A percentile compares a stretch with the other conserved stretches of the same genome.
Evolutionary conservation across 1,140 invertebrate genomes (phyloP).

Genomic region (Solen grandis): DNA sequence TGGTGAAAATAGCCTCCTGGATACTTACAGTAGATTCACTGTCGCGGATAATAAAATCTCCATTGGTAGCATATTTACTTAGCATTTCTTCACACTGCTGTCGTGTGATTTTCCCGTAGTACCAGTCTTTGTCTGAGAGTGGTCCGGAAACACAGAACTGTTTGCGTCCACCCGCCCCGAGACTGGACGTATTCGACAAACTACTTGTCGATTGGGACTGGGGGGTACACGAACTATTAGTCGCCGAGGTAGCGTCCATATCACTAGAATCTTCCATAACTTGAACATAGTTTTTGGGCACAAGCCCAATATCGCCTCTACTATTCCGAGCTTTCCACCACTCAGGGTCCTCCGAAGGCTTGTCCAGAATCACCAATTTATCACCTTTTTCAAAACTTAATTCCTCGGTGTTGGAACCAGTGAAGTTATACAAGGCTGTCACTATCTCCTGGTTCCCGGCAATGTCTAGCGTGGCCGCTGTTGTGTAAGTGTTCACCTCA

Average conservation of each 20-base stretch:
- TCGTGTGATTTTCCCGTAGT: slow-evolving; percentile 96
- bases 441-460: slow-evolving; percentile 89
- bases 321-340: slow-evolving; percentile 97
- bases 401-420: slow-evolving; percentile 89
- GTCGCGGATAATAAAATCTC: slow-evolving; percentile 98
- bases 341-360: slow-evolving; percentile 97
- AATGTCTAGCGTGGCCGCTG: slow-evolving; percentile 87
- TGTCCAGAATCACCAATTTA: slow-evolving; percentile 95
- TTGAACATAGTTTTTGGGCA: slow-evolving; percentile 97
- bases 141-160: slow-evolving; percentile 77
- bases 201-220: slow-evolving; percentile 80
- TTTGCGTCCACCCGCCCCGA: slow-evolving; percentile 67
- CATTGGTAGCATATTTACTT: slow-evolving; percentile 96
- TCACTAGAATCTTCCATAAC: slow-evolving; percentile 74
- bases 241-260: slow-evolving; percentile 59
- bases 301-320: slow-evolving; percentile 94
- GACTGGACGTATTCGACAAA: slow-evolving; percentile 75
- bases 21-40: slow-evolving; percentile 98
- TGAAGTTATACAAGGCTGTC: slow-evolving; percentile 80
- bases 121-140: slow-evolving; percentile 87
- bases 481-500: slow-evolving; percentile 85
- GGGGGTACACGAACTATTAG: slow-evolving; percentile 73
- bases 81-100: slow-evolving; percentile 97
- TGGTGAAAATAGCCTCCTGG: too few relatives aligned
- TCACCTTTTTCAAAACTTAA: slow-evolving; percentile 95